Conservation (phyloP, 2,888 invertebrate species). For the Macaria notata region DNA sequence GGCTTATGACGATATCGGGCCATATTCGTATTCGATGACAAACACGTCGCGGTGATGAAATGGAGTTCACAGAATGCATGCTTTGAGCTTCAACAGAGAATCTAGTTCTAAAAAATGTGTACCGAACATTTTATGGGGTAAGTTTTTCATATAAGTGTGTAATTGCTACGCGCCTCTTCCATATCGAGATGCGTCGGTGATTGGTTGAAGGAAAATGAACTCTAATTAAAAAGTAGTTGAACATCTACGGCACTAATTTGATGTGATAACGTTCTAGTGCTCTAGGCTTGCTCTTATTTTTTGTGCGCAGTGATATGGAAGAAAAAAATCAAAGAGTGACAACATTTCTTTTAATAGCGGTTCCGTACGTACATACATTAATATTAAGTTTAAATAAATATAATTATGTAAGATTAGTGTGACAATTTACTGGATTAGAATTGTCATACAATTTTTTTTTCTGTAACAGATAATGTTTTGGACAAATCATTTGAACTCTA, state of each 20-base stretch:
- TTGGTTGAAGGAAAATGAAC: constrained; percentile 57
- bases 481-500: no score
- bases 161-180: constrained; percentile 51
- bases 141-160: constrained; percentile 53
- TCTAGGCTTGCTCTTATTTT: constrained; percentile 48
- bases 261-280: constrained; percentile 56
- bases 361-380: constrained; percentile 27
- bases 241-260: constrained; percentile 59
- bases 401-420: no score
- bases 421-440: no score
- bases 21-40: constrained; percentile 47
- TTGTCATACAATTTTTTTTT: no score
- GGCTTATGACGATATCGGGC: constrained; percentile 41
- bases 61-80: constrained; percentile 53
- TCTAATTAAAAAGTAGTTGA: constrained; percentile 67
- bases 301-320: constrained; percentile 37
- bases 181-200: constrained; percentile 57
- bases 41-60: constrained; percentile 61
- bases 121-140: constrained; percentile 55
- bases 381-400: no score
- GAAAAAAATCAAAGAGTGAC: constrained; percentile 37
- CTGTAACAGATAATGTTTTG: no score
- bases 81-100: constrained; percentile 37
- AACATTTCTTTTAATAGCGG: constrained; percentile 4
- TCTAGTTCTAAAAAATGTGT: constrained; percentile 55